A percentile compares a stretch with the other conserved stretches of the same genome.
Evolutionary conservation across 1,140 invertebrate species (phyloP).

Genomic region (Bombus impatiens): DNA sequence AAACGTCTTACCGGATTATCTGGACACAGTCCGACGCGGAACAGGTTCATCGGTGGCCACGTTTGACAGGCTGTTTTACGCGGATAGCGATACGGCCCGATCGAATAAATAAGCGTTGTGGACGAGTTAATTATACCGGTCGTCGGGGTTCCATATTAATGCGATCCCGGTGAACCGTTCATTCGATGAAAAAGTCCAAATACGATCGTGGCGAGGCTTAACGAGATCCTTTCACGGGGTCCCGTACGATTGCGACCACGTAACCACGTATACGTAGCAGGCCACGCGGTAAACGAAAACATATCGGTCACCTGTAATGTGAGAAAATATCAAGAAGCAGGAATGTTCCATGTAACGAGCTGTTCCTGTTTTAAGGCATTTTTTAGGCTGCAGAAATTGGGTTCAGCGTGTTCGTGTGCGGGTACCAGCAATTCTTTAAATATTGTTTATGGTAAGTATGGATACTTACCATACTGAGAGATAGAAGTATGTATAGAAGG

Average conservation of each 20-base stretch:
- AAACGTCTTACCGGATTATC: conserved; percentile 49
- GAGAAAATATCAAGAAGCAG: conserved; percentile 14
- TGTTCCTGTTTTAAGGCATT: not conserved
- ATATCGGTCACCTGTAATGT: conserved; percentile 28
- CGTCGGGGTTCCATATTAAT: not conserved
- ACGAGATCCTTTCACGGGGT: not conserved
- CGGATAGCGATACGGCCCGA: not conserved
- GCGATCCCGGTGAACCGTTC: not conserved
- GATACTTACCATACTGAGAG: too few species aligned
- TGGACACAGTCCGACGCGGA: not conserved
- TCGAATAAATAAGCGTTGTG: not conserved
- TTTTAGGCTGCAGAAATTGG: not conserved
- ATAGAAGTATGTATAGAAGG: not conserved
- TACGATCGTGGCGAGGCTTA: conserved; percentile 2
- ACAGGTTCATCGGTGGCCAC: conserved; percentile 27
- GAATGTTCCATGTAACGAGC: conserved; percentile 26
- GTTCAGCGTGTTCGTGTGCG: not conserved
- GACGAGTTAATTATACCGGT: conserved; percentile 35
- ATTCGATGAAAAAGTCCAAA: not conserved
- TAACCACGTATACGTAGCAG: not conserved
- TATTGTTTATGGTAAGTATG: conserved; percentile 1
- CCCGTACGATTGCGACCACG: not conserved
- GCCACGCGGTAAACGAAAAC: not conserved
- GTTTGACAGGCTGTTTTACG: conserved; percentile 23
- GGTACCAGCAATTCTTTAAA: conserved; percentile 29